Evolutionary conservation across 37 sponge, comb jelly and placozoan genomes (phyloP).

Genomic region (Ephydatia muelleri): DNA sequence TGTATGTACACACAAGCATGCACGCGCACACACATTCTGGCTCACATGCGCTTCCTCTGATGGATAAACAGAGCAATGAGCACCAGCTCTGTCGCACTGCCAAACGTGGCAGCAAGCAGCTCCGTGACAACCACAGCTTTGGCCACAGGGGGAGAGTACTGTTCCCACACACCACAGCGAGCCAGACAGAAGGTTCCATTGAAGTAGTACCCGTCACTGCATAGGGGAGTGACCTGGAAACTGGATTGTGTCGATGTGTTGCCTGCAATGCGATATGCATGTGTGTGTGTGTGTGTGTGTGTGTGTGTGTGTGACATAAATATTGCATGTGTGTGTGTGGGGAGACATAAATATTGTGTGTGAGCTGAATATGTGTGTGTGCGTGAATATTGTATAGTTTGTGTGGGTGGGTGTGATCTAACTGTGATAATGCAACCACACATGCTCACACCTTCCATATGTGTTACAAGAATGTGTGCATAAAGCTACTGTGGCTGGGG

Average conservation of each 20-base stretch:
- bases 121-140: not conserved
- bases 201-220: not conserved
- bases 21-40: not conserved
- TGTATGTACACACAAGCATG: not conserved
- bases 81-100: not conserved
- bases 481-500: no score
- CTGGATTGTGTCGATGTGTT: not conserved
- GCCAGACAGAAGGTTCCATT: not conserved
- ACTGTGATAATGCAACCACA: no score
- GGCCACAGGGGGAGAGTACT: not conserved
- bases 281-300: not conserved
- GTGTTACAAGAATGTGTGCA: no score
- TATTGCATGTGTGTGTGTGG: no score
- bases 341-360: no score
- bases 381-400: no score
- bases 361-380: no score
- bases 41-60: not conserved
- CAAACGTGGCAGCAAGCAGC: not conserved
- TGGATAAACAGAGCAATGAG: not conserved
- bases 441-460: no score
- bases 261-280: not conserved
- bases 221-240: not conserved
- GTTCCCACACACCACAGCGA: not conserved
- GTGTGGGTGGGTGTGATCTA: no score
- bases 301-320: constrained; percentile 11